phyloP scores from a whole-genome alignment of 2,797 vertebrate genomes.

The Hylomyscus alleni region DNA sequence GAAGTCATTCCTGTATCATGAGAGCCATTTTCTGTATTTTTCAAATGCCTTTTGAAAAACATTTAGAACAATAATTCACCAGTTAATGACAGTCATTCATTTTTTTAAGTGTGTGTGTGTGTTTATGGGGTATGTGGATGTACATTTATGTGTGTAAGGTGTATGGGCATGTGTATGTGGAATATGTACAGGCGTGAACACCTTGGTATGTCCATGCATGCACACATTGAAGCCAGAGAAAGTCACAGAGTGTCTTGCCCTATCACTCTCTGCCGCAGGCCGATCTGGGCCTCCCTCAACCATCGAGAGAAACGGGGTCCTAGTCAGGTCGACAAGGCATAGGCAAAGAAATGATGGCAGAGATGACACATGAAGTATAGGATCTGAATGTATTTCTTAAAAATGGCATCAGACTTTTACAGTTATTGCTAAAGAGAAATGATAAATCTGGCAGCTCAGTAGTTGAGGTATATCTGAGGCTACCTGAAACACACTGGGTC shows the following conservation, averaged over 20 bases:
- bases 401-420: too few species aligned
- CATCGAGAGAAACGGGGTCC: too few species aligned
- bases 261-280: neutral
- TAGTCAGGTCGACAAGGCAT: too few species aligned
- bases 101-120: too few species aligned
- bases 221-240: neutral
- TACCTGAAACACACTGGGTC: too few species aligned
- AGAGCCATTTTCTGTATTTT: neutral
- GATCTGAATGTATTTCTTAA: too few species aligned
- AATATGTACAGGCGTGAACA: neutral
- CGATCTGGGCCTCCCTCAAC: too few species aligned
- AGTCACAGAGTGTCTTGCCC: neutral
- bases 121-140: neutral
- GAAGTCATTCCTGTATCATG: neutral
- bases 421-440: too few species aligned
- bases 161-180: neutral
- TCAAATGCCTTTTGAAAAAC: neutral
- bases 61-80: neutral
- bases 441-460: too few species aligned
- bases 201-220: neutral
- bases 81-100: neutral
- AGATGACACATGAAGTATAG: too few species aligned
- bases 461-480: too few species aligned
- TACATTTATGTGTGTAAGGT: neutral
- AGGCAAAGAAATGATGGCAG: too few species aligned